These are phyloP conservation scores for Scaptomyza graminum DNA, from an alignment of 1,140 invertebrate genomes.

Conservation along the genomic window DNA sequence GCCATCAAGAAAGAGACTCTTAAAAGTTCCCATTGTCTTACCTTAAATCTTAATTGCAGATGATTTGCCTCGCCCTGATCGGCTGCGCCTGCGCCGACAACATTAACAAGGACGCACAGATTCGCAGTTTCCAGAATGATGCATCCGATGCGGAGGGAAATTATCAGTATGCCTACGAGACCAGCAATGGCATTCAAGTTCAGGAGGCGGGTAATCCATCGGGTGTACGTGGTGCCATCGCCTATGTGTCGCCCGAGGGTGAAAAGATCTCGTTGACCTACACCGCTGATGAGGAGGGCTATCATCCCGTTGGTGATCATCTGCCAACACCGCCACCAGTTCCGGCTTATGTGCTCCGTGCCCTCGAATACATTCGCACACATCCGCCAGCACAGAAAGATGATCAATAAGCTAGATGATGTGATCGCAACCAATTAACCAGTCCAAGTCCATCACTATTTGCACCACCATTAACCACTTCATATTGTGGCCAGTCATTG, in stretches of 20 bases:
- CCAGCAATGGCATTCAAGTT: slow-evolving; percentile 77
- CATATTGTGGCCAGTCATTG: slow-evolving; percentile 65
- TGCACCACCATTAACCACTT: slow-evolving; percentile 15
- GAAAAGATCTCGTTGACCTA: slow-evolving; percentile 85
- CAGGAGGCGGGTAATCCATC: slow-evolving; percentile 76
- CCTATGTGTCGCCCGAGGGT: slow-evolving; percentile 83
- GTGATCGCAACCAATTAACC: slow-evolving; percentile 28
- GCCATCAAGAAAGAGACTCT: not conserved
- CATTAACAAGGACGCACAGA: slow-evolving; percentile 82
- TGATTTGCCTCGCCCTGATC: slow-evolving; percentile 69
- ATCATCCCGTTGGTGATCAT: slow-evolving; percentile 85
- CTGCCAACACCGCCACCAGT: slow-evolving; percentile 85
- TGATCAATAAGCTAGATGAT: slow-evolving; percentile 51
- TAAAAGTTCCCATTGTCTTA: not conserved
- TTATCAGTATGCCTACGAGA: slow-evolving; percentile 79
- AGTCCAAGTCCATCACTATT: slow-evolving; percentile 2
- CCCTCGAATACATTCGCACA: slow-evolving; percentile 85
- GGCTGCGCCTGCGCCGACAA: slow-evolving; percentile 71
- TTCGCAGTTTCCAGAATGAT: slow-evolving; percentile 77
- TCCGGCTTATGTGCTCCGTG: slow-evolving; percentile 75
- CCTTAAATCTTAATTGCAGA: slow-evolving; percentile 30
- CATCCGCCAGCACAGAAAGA: slow-evolving; percentile 81
- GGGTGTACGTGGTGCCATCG: slow-evolving; percentile 67
- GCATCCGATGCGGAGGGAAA: slow-evolving; percentile 78
- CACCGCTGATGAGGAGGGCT: slow-evolving; percentile 87